These are phyloP conservation scores for Chionodraco myersi DNA, from an alignment of 2,113 vertebrate genomes.

Conservation along the genomic window DNA sequence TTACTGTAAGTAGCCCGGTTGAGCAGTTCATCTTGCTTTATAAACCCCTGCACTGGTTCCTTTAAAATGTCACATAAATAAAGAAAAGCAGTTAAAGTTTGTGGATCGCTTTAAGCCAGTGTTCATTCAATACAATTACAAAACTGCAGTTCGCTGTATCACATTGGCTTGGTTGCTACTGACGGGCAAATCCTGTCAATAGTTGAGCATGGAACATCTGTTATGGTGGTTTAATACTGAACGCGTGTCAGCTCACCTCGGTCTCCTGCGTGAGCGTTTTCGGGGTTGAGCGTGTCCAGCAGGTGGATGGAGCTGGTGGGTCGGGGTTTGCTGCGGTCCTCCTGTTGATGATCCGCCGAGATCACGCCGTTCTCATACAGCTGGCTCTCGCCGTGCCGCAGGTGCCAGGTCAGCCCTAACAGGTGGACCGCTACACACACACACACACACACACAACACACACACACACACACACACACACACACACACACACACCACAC, in stretches of 20 bases:
- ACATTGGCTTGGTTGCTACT: conserved; percentile 37
- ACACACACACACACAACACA: neutral
- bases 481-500: conserved; percentile 78
- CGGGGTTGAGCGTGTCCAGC: conserved; percentile 89
- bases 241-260: conserved; percentile 65
- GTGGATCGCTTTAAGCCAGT: conserved; percentile 9
- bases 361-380: conserved; percentile 97
- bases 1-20: neutral
- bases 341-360: conserved; percentile 88
- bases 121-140: conserved; percentile 20
- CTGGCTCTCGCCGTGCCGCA: conserved; percentile 93
- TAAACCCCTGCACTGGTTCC: neutral
- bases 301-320: conserved; percentile 89
- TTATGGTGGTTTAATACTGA: neutral
- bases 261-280: conserved; percentile 83
- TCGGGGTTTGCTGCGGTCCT: conserved; percentile 79
- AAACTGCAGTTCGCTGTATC: conserved; percentile 9
- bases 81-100: conserved; percentile 7
- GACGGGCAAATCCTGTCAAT: conserved; percentile 32
- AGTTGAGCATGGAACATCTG: conserved; percentile 35
- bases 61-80: conserved; percentile 14
- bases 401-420: conserved; percentile 98
- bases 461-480: conserved; percentile 70
- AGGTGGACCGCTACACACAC: conserved; percentile 93
- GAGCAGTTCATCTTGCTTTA: neutral